Base-by-base conservation (phyloP, 37 sponge, comb jelly and placozoan genomes). In the Axinella damicornis region DNA sequence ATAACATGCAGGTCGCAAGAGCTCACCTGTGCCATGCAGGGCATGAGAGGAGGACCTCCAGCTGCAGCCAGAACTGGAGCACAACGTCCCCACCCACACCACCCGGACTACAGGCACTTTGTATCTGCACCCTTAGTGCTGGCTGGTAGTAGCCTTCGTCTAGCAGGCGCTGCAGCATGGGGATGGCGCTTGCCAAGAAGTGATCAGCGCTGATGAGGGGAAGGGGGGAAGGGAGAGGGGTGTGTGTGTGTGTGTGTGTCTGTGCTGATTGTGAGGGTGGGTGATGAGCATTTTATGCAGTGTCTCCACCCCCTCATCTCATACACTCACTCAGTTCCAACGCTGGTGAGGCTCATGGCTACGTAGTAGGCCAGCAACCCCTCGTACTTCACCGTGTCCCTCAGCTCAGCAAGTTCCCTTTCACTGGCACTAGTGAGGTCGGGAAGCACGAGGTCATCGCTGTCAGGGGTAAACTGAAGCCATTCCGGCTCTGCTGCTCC, bases 291-390 rank as follows among this genome's bases (percentile, higher is more conserved):
- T n/a, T n/a, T n/a, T n/a, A n/a, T n/a, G n/a, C n/a, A n/a, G n/a
- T n/a, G n/a, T n/a, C n/a, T n/a, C n/a, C n/a, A n/a, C n/a, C n/a
- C n/a, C n/a, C n/a, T n/a, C n/a, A n/a, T n/a, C 46, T 12, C 46
- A 46, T 22, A 19, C 57, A 83, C 95, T 78, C 53, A 94, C 93
- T 88, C 90, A 33, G 88, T 60, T 25, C 93, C 96, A 34, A 84
- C 65, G 19, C 72, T 80, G 53, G 91, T 89, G 69, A 89, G 41
- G 74, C 89, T 63, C 21, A 96, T 82, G 6, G 88, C 87, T 33
- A 95, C 85, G 59, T 95, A 95, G 78, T 60, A 86, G 0, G 93
- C 93, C 57, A 95, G 75, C 31, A 81, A 75, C 11, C 96, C 96
- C 0, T 74, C 85, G 0, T 79, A 54, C 61, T 65, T 63, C 28